Evolutionary conservation across 2,113 vertebrate species (phyloP), one percentile per base, ranked within the genome.

Genomic region (Ptychochromis oligacanthus): DNA sequence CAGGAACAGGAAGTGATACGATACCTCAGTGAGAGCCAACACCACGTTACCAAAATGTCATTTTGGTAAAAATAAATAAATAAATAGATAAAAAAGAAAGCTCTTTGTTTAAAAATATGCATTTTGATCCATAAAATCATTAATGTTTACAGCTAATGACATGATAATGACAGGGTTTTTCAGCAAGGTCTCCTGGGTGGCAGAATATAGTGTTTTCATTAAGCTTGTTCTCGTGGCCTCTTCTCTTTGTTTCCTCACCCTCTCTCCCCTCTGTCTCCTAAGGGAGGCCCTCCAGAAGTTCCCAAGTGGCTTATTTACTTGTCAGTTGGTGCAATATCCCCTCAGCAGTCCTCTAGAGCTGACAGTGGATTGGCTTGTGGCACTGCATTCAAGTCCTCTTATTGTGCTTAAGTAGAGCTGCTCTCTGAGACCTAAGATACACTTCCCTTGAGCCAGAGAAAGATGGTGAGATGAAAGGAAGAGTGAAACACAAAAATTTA

Each of bases 221-320:
- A 85, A 79, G 65, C 83, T 11, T 75, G 81, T 84, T 79, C 83
- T 81, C 18, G 83, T 85, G 78, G 84, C 86, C 86, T 88, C 31
- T 36, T 9, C n/a, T 81, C 80, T 88, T 75, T 86, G 76, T 7
- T 38, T 67, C 78, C 13, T 81, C 76, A 28, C 34, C 81, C 36
- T 72, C 55, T 7, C 7, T 62, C 80, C 34, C 81, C 36, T 72
- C 55, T 7, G 10, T 62, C 80, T 74, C 86, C 83, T 75, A 18
- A 13, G 87, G 80, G 87, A 70, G 40, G 22, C 81, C 62, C 89
- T 88, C 76, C 70, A 77, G 36, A 80, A 81, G 62, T 79, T 84
- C 90, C 86, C 82, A 52, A 88, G 91, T 83, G 88, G 86, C 86
- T 87, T 90, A 88, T 93, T 90, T 89, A 84, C 77, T 89, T 70